Conservation (phyloP, 1,140 invertebrate genomes). For the Bombus affinis region DNA sequence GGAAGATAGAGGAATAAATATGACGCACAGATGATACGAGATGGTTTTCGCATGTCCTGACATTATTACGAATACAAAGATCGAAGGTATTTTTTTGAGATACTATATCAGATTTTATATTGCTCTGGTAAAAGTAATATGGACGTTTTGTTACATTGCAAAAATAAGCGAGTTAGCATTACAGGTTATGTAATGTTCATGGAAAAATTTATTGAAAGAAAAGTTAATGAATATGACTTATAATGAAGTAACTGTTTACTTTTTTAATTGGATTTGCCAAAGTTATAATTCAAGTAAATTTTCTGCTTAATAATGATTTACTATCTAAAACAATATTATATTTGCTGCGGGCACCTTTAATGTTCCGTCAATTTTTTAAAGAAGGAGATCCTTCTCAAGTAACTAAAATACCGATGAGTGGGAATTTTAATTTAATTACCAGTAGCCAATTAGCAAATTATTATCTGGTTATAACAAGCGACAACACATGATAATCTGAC, state of each 20-base stretch:
- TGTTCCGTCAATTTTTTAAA: background rate
- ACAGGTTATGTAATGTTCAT: conserved; percentile 3
- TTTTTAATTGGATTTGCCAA: background rate
- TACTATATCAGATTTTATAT: background rate
- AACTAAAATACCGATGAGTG: background rate
- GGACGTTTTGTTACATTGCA: background rate
- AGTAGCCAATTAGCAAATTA: conserved; percentile 24
- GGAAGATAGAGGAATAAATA: conserved; percentile 7
- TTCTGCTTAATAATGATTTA: background rate
- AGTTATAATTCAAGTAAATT: background rate
- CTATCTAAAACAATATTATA: background rate
- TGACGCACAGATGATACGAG: background rate
- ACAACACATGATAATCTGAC: background rate
- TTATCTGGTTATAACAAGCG: background rate
- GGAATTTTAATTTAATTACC: conserved; percentile 22
- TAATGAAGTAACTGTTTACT: background rate
- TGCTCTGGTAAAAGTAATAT: background rate
- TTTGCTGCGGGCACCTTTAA: background rate
- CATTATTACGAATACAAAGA: conserved; percentile 65
- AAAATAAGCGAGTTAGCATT: background rate
- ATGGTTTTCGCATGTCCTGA: conserved; percentile 50
- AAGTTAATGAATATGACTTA: background rate
- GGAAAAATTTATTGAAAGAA: background rate
- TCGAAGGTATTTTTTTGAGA: conserved; percentile 37
- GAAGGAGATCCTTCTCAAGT: background rate